Base-by-base conservation (phyloP, 2,888 invertebrate genomes). In the Pollenia angustigena region DNA sequence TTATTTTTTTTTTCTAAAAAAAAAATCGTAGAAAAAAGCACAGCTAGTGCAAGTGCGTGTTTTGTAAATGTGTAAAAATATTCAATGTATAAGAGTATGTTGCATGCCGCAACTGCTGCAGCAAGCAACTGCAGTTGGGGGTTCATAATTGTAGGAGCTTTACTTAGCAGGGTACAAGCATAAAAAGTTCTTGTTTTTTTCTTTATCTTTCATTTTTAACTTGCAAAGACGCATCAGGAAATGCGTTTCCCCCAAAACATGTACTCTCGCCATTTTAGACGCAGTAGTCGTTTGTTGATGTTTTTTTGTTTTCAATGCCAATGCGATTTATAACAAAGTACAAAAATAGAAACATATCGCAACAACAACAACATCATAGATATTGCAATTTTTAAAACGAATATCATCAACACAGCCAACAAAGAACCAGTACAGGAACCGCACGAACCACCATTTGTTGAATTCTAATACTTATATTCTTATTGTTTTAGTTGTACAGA, bases 231-330 rank as follows among this genome's bases (percentile, higher is more conserved):
- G 85, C 76, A 82, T 79, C 85, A 89, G 88, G 88, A 89, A 89
- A 87, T 89, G 87, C 87, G 88, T 89, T 88, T 82, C 64, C 84
- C 72, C 85, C 68, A 80, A 88, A 81, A 81, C 40, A 71, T 56
- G 52, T 62, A 50, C 40, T 16, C 32, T 58, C 23, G 66, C 62
- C 72, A 48, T 76, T 48, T 44, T 62, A 16, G 42, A 11, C 40
- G 23, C 16, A 48, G 4, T n/a, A 50, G 14, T 11, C 7, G 16
- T 42, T 1, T 48, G 40, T 14, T 40, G 6, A 44, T 14, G 10
- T 64, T n/a, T 48, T 52, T 48, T 52, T 80, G 69, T 74, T 81
- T 84, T 81, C 88, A 89, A 87, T 88, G 85, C 89, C 89, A 88
- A 81, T 85, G 85, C 81, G 80, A 82, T 84, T 85, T 87, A 85